Evolutionary conservation across 2,888 invertebrate genomes (phyloP).

Genomic region (Scaptomyza reducta): DNA sequence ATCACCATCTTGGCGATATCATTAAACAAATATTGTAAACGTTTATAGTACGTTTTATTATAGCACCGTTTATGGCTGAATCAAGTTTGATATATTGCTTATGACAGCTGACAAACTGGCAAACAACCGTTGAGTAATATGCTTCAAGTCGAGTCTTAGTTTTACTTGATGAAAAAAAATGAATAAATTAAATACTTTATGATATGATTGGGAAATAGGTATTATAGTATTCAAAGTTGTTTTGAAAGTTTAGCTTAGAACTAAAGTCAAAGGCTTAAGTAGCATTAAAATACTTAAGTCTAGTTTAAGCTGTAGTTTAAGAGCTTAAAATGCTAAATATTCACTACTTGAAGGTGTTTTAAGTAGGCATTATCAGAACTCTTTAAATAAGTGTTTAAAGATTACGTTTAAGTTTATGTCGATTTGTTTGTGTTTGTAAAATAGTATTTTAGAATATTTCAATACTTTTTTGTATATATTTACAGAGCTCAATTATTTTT

Average conservation of each 20-base stretch:
- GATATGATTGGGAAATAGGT: slow-evolving; percentile 18
- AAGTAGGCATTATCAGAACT: background rate
- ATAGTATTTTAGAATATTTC: too few relatives aligned
- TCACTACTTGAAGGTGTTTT: background rate
- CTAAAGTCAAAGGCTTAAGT: background rate
- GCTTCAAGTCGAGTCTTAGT: slow-evolving; percentile 14
- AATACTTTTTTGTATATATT: too few relatives aligned
- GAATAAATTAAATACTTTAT: slow-evolving; percentile 8
- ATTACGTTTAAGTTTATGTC: background rate
- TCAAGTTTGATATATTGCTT: slow-evolving; percentile 57
- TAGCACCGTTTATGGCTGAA: slow-evolving; percentile 21
- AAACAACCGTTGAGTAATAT: slow-evolving; percentile 29
- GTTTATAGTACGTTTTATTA: slow-evolving; percentile 20
- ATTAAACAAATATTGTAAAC: slow-evolving; percentile 43
- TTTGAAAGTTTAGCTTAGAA: background rate
- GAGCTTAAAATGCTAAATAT: slow-evolving; percentile 1
- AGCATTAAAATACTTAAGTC: background rate
- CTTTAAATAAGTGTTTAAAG: background rate
- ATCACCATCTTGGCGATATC: slow-evolving; percentile 43
- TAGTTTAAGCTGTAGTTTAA: background rate
- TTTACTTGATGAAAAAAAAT: background rate
- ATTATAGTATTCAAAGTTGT: slow-evolving; percentile 2
- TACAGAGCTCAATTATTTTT: too few relatives aligned
- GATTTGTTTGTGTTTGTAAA: too few relatives aligned
- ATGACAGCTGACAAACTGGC: slow-evolving; percentile 60